A percentile compares a stretch with the other conserved stretches of the same genome.
These are phyloP conservation scores for Andrena praecox DNA, from an alignment of 2,888 invertebrate genomes.

Conservation along the genomic window DNA sequence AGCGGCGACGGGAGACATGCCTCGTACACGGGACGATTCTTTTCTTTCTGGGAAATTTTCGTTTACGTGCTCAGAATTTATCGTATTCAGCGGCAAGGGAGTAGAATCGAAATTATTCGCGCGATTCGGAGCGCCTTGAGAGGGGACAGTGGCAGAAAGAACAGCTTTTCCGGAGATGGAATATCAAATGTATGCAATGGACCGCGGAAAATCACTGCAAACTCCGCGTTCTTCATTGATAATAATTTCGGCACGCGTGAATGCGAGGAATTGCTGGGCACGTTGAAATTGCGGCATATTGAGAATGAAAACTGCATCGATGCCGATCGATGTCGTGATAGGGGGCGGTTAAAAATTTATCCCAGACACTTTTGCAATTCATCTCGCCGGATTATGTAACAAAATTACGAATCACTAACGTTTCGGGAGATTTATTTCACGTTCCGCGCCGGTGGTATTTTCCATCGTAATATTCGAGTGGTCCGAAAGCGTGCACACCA, in stretches of 20 bases:
- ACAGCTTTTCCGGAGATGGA: too few relatives aligned
- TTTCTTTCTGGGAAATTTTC: slow-evolving; percentile 16
- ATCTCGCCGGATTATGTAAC: slow-evolving; percentile 27
- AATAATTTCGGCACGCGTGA: background rate
- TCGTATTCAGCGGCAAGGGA: background rate
- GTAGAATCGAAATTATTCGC: slow-evolving; percentile 12
- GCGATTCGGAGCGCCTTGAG: too few relatives aligned
- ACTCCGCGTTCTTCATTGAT: background rate
- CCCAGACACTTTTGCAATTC: background rate
- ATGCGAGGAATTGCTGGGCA: background rate
- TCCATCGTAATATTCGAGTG: slow-evolving; percentile 26
- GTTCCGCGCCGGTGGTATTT: slow-evolving; percentile 11
- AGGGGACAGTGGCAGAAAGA: too few relatives aligned
- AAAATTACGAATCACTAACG: slow-evolving; percentile 28
- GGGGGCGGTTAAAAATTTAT: slow-evolving; percentile 2
- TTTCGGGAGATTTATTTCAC: slow-evolving; percentile 29
- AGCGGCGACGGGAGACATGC: slow-evolving; percentile 11
- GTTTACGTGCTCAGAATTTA: slow-evolving; percentile 11
- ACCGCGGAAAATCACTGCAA: background rate
- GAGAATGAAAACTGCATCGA: background rate
- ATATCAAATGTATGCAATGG: too few relatives aligned
- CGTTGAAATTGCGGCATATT: slow-evolving; percentile 4
- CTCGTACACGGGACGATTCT: background rate
- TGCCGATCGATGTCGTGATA: background rate
- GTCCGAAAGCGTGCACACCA: background rate